These are phyloP conservation scores for Limanda limanda DNA, from an alignment of 2,113 vertebrate genomes.

Conservation along the genomic window DNA sequence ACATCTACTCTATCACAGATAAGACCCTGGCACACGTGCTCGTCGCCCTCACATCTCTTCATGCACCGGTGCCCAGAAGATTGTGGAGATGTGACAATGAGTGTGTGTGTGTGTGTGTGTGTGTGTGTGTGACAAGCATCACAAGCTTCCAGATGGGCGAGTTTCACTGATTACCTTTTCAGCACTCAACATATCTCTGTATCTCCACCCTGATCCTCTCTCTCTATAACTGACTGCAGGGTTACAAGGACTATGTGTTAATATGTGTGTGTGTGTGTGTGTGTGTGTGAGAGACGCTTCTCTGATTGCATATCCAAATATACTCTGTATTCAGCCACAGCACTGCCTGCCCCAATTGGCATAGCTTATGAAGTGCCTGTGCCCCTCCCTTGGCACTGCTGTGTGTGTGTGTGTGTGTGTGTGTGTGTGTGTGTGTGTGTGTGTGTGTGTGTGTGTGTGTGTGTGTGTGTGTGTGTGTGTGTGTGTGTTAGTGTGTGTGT, in stretches of 20 bases:
- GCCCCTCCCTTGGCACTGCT: slow-evolving; percentile 48
- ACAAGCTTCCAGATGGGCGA: slow-evolving; percentile 46
- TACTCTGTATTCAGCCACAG: slow-evolving; percentile 63
- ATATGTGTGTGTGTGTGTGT: not conserved
- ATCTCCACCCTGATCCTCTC: slow-evolving; percentile 52
- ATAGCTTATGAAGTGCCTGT: slow-evolving; percentile 66
- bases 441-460: slow-evolving; percentile 24
- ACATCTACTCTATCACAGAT: not conserved
- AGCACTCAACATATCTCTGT: slow-evolving; percentile 20
- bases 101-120: not conserved
- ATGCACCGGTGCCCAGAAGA: slow-evolving; percentile 10
- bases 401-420: slow-evolving; percentile 23
- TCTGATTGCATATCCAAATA: slow-evolving; percentile 50
- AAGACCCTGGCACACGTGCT: not conserved
- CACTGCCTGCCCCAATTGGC: slow-evolving; percentile 51
- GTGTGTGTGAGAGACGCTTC: slow-evolving; percentile 32
- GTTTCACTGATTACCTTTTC: slow-evolving; percentile 57
- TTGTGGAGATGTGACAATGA: not conserved
- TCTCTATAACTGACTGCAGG: slow-evolving; percentile 65
- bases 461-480: slow-evolving; percentile 3
- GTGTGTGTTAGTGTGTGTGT: slow-evolving; percentile 24
- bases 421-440: slow-evolving; percentile 6
- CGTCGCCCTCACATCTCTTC: slow-evolving; percentile 10
- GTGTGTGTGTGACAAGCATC: slow-evolving; percentile 38
- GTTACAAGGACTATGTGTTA: slow-evolving; percentile 49